Base-by-base conservation (phyloP, 2,113 vertebrate genomes). In the Eclectus roratus region DNA sequence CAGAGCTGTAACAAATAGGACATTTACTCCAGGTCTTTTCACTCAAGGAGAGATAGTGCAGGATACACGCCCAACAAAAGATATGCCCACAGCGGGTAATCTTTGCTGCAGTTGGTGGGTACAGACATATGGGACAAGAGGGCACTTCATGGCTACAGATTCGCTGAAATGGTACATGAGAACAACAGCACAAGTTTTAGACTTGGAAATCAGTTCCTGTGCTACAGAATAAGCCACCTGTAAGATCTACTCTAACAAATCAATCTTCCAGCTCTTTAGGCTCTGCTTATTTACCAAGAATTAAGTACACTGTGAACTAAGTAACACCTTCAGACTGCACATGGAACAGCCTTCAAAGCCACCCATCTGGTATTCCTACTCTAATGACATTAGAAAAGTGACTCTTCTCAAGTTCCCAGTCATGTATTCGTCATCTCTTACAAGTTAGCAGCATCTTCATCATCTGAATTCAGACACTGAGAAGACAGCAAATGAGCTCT, bases 81-180 rank as follows among this genome's bases (percentile, higher is more conserved):
- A 99, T 99, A 96, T 99, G 99, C 63, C 99, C 99, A 46, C 99
- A 99, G 69, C 98, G 99, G 4, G 99, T 99, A 96, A 99, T 99
- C 98, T 99, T 99, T 46, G 99, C 99, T 39, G 99, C 99, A 6
- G 99, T 97, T 3, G 99, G 99, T 55, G 99, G 99, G 94, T 99
- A 99, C 71, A 99, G 98, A 97, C 99, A 99, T 96, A 99, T 99
- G 24, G 99, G 99, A 96, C 99, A 99, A 21, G 99, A 99, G 43
- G 99, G 99, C 96, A 99, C 99, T 97, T 99, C 99, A 71, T 99
- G 99, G 98, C 99, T 99, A 97, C 99, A 99, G 84, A 99, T 99
- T 35, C 99, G 98, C 99, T 99, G 96, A 13, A 86, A 95, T 9
- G 71, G 35, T 90, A 93, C 25, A 87, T 2, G 7, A 84, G 33